Conservation (phyloP, 1,140 invertebrate genomes). For the Teleogryllus occipitalis region DNA sequence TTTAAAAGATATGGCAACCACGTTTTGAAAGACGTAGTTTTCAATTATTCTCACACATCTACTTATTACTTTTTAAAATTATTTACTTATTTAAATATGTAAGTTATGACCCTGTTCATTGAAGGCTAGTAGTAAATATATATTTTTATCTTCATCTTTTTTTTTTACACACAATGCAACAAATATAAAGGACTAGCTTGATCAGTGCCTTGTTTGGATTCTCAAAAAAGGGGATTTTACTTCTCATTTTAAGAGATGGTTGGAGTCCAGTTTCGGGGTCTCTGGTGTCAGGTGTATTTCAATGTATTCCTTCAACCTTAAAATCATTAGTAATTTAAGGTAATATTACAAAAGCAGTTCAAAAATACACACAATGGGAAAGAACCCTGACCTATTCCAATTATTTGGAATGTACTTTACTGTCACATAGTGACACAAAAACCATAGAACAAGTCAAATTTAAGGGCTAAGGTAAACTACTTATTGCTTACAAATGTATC, state of each 20-base stretch:
- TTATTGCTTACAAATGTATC: not conserved
- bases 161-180: constrained; percentile 5
- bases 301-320: not conserved
- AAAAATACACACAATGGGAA: not conserved
- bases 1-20: constrained; percentile 20
- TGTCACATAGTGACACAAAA: not conserved
- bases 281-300: not conserved
- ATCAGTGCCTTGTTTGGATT: not conserved
- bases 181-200: constrained; percentile 5
- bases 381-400: not conserved
- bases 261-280: not conserved
- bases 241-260: not conserved
- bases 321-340: not conserved
- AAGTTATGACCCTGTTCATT: constrained; percentile 25
- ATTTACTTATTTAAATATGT: constrained; percentile 25
- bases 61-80: constrained; percentile 22
- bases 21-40: constrained; percentile 18
- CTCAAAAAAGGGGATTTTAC: not conserved
- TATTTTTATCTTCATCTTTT: not conserved
- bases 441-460: not conserved
- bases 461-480: not conserved
- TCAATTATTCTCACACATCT: constrained; percentile 18
- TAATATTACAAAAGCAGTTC: not conserved
- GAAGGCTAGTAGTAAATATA: constrained; percentile 21
- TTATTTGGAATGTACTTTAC: not conserved